Evolutionary conservation across 2,888 invertebrate species (phyloP), one percentile per base, ranked within the genome.

Genomic region (Muscina levida): DNA sequence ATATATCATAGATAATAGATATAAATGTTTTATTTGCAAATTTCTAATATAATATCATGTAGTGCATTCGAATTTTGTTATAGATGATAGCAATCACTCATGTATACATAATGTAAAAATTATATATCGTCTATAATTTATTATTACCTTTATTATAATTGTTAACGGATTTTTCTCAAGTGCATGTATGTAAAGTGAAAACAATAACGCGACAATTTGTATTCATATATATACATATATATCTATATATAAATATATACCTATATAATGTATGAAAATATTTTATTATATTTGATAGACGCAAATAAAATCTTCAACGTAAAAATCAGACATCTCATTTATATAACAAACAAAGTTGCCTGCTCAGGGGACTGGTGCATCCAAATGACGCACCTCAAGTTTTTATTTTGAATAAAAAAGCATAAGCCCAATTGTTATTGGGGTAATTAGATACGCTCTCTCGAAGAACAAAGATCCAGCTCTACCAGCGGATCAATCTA

Each of bases 281-380:
- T 81, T 81, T 81, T 74, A 81, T 81, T 81, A 81, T 77, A 81
- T 81, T 80, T 77, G 80, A 81, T 81, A 81, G 77, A 67, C 73
- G 73, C 70, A 70, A 81, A 74, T 81, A 81, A 81, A 77, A 48
- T 48, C 19, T 48, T 48, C 19, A 48, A 48, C 48, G 48, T 48
- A 48, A 48, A 48, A 4, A 44, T 2, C n/a, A 44, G 8, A 5
- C 31, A 31, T 31, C 8, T n/a, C n/a, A n/a, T n/a, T n/a, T n/a
- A n/a, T n/a, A n/a, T n/a, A n/a, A n/a, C n/a, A n/a, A n/a, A n/a
- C n/a, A n/a, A n/a, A n/a, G n/a, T n/a, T n/a, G n/a, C n/a, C n/a
- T n/a, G n/a, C n/a, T n/a, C n/a, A n/a, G n/a, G n/a, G n/a, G n/a
- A n/a, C n/a, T n/a, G n/a, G n/a, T n/a, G n/a, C n/a, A n/a, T n/a